Evolutionary conservation across 2,113 vertebrate genomes (phyloP).

Genomic region (Chiloscyllium plagiosum): DNA sequence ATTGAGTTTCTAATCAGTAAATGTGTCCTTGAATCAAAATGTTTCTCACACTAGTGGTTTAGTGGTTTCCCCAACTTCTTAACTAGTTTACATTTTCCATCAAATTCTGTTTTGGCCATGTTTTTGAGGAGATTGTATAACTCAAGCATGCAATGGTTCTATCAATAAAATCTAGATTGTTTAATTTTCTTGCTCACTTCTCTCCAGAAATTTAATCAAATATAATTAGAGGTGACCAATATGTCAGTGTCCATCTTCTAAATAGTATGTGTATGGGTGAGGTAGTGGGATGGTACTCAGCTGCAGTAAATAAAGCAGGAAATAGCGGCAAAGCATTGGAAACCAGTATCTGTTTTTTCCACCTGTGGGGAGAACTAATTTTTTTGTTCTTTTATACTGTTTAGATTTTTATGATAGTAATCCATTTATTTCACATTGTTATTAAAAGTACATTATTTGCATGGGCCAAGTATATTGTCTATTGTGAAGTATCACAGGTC

Average conservation of each 20-base stretch:
- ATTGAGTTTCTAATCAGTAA: background rate
- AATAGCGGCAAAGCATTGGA: background rate
- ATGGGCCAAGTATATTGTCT: background rate
- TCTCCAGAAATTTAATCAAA: background rate
- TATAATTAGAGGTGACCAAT: background rate
- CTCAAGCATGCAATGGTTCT: background rate
- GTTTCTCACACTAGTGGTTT: background rate
- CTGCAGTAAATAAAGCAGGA: background rate
- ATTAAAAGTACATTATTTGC: conserved; percentile 3
- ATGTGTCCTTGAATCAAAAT: background rate
- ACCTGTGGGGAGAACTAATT: background rate
- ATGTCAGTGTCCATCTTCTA: background rate
- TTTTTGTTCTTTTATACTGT: background rate
- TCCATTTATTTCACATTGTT: background rate
- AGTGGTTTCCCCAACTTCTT: background rate
- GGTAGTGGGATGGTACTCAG: background rate
- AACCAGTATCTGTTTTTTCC: background rate
- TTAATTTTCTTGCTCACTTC: background rate
- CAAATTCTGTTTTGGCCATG: background rate
- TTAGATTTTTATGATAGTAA: background rate
- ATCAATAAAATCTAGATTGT: background rate
- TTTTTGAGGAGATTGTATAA: background rate
- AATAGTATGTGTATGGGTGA: background rate
- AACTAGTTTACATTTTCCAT: background rate
- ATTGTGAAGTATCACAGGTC: background rate